Evolutionary conservation across 2,797 vertebrate species (phyloP).

Genomic region (Clarias fuscus): DNA sequence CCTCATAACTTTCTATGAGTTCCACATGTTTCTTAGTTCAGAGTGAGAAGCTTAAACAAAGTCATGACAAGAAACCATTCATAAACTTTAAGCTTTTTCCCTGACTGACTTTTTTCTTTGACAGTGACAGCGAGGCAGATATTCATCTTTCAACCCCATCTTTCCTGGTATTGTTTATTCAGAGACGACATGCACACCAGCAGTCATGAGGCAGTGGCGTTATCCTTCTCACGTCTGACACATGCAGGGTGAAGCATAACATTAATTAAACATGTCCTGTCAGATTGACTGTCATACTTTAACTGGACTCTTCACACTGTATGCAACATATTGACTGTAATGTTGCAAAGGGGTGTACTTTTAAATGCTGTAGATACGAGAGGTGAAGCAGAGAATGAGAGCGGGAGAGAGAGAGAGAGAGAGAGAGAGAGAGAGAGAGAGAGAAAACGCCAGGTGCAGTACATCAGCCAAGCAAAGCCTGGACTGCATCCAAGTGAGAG

Average conservation of each 20-base stretch:
- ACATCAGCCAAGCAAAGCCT: constrained; percentile 59
- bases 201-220: constrained; percentile 60
- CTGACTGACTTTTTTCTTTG: constrained; percentile 73
- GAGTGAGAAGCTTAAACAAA: constrained; percentile 52
- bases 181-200: constrained; percentile 63
- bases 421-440: constrained; percentile 17
- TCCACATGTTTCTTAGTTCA: neutral
- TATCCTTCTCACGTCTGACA: constrained; percentile 59
- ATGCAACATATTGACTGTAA: constrained; percentile 34
- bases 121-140: constrained; percentile 71
- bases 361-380: constrained; percentile 10
- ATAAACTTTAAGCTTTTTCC: constrained; percentile 70
- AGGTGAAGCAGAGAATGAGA: neutral
- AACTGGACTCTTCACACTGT: constrained; percentile 47
- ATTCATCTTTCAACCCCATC: constrained; percentile 73
- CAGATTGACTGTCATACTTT: constrained; percentile 36
- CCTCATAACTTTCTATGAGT: neutral
- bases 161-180: constrained; percentile 69
- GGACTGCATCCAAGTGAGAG: constrained; percentile 64
- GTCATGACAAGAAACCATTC: constrained; percentile 73
- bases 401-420: constrained; percentile 9
- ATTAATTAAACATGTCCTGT: constrained; percentile 66
- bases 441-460: constrained; percentile 22
- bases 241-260: constrained; percentile 52
- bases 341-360: neutral